Conservation (phyloP, 2,888 invertebrate genomes). For the Drosophila emarginata region DNA sequence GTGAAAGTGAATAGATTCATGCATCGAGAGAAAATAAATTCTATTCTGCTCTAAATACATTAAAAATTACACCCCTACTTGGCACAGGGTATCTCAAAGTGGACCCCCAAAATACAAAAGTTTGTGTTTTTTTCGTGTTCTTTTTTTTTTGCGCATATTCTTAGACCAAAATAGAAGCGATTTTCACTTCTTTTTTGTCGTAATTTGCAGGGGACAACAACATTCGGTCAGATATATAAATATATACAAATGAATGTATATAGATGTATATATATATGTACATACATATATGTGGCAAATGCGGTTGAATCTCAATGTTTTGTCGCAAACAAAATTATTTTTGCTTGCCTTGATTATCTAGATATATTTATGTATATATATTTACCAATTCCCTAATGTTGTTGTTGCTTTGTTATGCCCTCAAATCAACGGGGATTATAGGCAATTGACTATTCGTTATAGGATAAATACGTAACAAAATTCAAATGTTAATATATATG, state of each 20-base stretch:
- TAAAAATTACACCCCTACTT: too few relatives aligned
- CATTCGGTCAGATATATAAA: slow-evolving; percentile 43
- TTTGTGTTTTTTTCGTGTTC: slow-evolving; percentile 9
- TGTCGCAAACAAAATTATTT: slow-evolving; percentile 5
- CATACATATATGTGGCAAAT: slow-evolving; percentile 34
- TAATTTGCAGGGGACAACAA: slow-evolving; percentile 47
- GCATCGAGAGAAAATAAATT: too few relatives aligned
- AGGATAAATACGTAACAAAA: background rate
- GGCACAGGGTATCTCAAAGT: background rate
- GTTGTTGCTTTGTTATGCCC: too few relatives aligned
- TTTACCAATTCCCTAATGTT: background rate
- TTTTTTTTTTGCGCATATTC: slow-evolving; percentile 56
- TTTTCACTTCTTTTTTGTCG: slow-evolving; percentile 48
- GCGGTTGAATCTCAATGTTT: slow-evolving; percentile 22
- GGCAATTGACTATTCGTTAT: background rate
- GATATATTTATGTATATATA: background rate
- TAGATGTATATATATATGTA: slow-evolving; percentile 54
- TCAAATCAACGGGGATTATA: background rate
- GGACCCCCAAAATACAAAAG: slow-evolving; percentile 17
- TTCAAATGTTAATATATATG: slow-evolving; percentile 1
- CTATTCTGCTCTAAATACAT: too few relatives aligned
- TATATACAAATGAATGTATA: slow-evolving; percentile 26
- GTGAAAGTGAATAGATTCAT: too few relatives aligned
- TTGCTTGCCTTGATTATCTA: background rate
- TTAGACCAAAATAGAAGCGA: slow-evolving; percentile 56